Evolutionary conservation across 2,797 vertebrate genomes (phyloP).

Genomic region (Chanos chanos): DNA sequence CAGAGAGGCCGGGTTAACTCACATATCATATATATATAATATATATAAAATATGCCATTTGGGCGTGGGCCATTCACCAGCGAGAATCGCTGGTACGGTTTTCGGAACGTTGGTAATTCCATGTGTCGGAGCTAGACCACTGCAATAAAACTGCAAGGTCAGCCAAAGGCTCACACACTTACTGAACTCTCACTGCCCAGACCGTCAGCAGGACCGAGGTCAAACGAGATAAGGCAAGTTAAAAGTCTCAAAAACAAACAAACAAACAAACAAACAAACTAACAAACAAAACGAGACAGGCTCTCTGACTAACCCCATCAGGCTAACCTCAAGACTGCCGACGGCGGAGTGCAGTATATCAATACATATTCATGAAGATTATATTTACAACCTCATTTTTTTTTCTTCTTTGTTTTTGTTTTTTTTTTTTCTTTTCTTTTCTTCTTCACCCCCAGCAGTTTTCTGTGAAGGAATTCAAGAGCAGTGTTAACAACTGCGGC

Average conservation of each 20-base stretch:
- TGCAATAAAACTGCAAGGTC: slow-evolving; percentile 80
- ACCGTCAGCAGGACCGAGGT: slow-evolving; percentile 35
- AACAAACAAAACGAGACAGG: too few species aligned
- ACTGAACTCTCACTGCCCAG: slow-evolving; percentile 67
- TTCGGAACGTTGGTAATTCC: slow-evolving; percentile 40
- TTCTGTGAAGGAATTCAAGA: slow-evolving; percentile 63
- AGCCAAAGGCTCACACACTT: slow-evolving; percentile 62
- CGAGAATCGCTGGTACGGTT: slow-evolving; percentile 63
- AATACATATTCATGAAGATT: slow-evolving; percentile 74
- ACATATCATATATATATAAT: slow-evolving; percentile 86
- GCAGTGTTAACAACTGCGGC: slow-evolving; percentile 75
- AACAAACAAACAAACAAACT: too few species aligned
- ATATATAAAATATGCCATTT: slow-evolving; percentile 82
- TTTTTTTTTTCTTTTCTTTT: slow-evolving; percentile 44
- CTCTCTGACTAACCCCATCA: slow-evolving; percentile 8
- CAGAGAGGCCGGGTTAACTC: slow-evolving; percentile 78
- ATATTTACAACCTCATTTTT: slow-evolving; percentile 79
- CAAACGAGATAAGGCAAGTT: not conserved
- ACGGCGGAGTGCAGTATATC: slow-evolving; percentile 60
- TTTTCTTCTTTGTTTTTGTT: slow-evolving; percentile 26
- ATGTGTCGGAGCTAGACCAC: slow-evolving; percentile 59
- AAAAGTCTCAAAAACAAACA: slow-evolving; percentile 15
- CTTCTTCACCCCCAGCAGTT: slow-evolving; percentile 53
- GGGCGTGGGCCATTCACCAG: slow-evolving; percentile 64
- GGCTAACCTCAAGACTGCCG: slow-evolving; percentile 6